Evolutionary conservation across 2,888 invertebrate genomes (phyloP), one percentile per base, ranked within the genome.

Genomic region (Neuroscelio doddi): DNA sequence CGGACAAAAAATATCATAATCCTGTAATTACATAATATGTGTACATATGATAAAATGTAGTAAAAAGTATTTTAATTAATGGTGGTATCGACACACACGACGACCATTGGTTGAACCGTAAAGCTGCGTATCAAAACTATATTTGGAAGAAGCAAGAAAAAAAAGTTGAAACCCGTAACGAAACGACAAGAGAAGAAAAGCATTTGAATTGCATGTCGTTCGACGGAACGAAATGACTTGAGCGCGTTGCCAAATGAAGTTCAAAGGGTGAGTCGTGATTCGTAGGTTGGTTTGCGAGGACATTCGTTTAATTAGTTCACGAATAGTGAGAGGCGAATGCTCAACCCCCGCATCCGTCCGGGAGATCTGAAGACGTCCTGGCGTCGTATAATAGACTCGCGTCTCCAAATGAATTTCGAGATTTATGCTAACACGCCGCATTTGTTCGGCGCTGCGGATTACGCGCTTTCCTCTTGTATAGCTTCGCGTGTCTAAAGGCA

Each of bases 401-500:
- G 80, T 77, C 79, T 80, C 76, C 78, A 83, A 84, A 83, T 83
- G 83, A 80, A 83, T 83, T 83, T 81, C 74, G 76, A 83, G 83
- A 84, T 84, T 83, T 83, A 84, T 83, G 81, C 80, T 79, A 83
- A 83, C 82, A 81, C 80, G 80, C 73, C 73, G 80, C 82, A 81
- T 83, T 83, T 83, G 78, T 82, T 80, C 72, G 76, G 69, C 58
- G 68, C 73, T 73, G 70, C 74, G 70, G 71, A 71, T 76, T 72
- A 72, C 69, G 70, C 67, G 69, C 64, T 63, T 56, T 59, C 46
- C 39, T 30, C 51, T 44, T 47, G 44, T 64, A 65, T 42, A 32
- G 56, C 55, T 52, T 59, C 62, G 69, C 68, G 66, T 68, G 70
- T 73, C 71, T 70, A 68, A 70, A 68, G 69, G 53, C 68, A 62